These are phyloP conservation scores for Rhineura floridana DNA, from an alignment of 2,113 vertebrate genomes.

Conservation along the genomic window DNA sequence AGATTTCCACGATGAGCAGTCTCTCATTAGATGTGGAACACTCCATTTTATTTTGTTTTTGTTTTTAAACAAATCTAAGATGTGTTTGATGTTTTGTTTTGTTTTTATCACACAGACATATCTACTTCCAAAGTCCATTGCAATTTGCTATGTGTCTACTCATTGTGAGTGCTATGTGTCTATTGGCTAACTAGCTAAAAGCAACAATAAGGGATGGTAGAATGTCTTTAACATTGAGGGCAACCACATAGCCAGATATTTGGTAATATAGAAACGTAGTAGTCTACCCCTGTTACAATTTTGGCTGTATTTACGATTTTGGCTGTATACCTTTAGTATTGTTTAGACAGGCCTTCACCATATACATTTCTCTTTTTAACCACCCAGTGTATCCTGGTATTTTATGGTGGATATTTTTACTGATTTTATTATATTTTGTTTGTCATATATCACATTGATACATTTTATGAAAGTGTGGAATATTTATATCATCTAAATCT, in stretches of 20 bases:
- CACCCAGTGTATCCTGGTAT: too few relatives aligned
- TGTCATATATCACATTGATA: too few relatives aligned
- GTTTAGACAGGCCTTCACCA: too few relatives aligned
- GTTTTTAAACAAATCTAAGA: background rate
- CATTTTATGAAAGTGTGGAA: too few relatives aligned
- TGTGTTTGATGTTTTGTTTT: background rate
- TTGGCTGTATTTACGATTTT: too few relatives aligned
- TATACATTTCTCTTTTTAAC: too few relatives aligned
- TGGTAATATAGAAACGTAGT: background rate
- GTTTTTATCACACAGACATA: rapidly evolving
- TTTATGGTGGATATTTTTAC: too few relatives aligned
- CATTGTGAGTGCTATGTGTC: too few relatives aligned
- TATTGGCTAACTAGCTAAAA: background rate
- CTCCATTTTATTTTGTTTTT: background rate
- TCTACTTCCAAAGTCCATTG: rapidly evolving
- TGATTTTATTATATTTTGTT: too few relatives aligned
- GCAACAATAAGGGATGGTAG: background rate
- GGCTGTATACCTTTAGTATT: background rate
- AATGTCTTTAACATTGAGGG: background rate
- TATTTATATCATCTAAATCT: too few relatives aligned
- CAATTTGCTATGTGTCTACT: background rate
- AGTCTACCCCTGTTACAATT: background rate
- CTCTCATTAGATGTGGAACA: background rate
- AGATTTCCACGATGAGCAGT: slow-evolving; percentile 5
- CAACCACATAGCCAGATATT: background rate